Evolutionary conservation across 35 echinoderm and acorn worm species (phyloP), one percentile per base, ranked within the genome.

Genomic region (Lytechinus variegatus): DNA sequence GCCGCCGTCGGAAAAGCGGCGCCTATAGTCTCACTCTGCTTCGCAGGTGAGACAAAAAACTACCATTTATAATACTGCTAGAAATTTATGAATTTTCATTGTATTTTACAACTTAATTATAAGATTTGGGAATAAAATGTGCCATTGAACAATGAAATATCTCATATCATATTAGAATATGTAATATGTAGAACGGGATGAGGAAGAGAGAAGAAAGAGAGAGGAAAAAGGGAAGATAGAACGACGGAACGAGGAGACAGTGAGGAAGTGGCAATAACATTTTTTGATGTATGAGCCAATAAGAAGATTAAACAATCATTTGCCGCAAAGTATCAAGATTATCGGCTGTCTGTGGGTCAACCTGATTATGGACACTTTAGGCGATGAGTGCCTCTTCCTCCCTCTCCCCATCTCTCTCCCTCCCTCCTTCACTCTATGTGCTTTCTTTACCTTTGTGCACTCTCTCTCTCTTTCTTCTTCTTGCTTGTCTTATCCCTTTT

Each of bases 281-380:
- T 93, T 44, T 79, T 57, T 93, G 92, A 93, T 93, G 92, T 93
- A 93, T 93, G 92, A 93, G 92, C 92, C 92, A 93, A 93, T 93
- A 93, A 93, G 92, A 54, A 93, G 92, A 93, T 93, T 93, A 93
- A 93, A 93, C 92, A 93, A 93, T 93, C 92, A 93, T 93, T 93
- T 93, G 92, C 92, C 92, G 92, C 52, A 93, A 54, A 93, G 92
- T 55, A 93, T 54, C 53, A 56, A 93, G 92, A 93, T 93, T 93
- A 93, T 55, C 53, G 52, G 54, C n/a, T 55, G 54, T 93, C 92
- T 54, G 28, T 27, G 92, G 54, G 28, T 9, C 92, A 93, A 93
- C 92, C 52, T 93, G 92, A 93, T 93, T 93, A 93, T 28, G 52
- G 53, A 93, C 92, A 93, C 92, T 93, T 57, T 93, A 27, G 55